Evolutionary conservation across 2,888 invertebrate species (phyloP), one percentile per base, ranked within the genome.

Genomic region (Zootermopsis nevadensis): DNA sequence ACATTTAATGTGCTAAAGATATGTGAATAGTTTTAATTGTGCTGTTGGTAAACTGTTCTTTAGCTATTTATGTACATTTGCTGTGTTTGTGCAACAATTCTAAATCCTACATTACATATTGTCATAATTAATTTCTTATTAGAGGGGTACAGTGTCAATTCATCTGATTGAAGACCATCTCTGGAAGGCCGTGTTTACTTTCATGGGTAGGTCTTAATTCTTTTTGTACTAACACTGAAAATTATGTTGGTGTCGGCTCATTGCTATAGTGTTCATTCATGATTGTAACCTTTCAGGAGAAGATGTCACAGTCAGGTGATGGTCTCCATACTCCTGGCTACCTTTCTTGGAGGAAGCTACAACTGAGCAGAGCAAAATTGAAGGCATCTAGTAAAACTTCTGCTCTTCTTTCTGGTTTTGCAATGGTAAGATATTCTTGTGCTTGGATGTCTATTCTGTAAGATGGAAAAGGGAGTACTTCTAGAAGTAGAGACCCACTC

Each of bases 361-460:
- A 99, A 89, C 93, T 99, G 82, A 98, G 98, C 89, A 93, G 98
- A 86, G 99, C 99, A 82, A 99, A 99, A 90, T 93, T 99, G 87
- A 99, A 99, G 91, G 99, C 99, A 0, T 98, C 98, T 81, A 98
- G 98, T 90, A 96, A 99, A 89, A 99, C 99, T 1, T 99, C 99
- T 0, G 99, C 99, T 0, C 91, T 99, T 12, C 93, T 99, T 69
- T 98, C 98, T 35, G 99, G 99, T 85, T 99, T 99, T 89, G 99
- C 99, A 67, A 99, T 99, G 98, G 99, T 97, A 90, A 90, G 91
- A 89, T 55, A 84, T 85, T 67, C 30, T n/a, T 48, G 15, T 48
- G 4, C 12, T 19, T 48, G 33, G n/a, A 22, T 76, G 15, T 77
- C n/a, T 77, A 19, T 48, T 19, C 1, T 19, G 48, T 48, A 48